Percentiles rank a stretch among this genome's conserved stretches.
These are phyloP conservation scores for Tiliacea citrago DNA, from an alignment of 2,888 invertebrate genomes.

Conservation along the genomic window DNA sequence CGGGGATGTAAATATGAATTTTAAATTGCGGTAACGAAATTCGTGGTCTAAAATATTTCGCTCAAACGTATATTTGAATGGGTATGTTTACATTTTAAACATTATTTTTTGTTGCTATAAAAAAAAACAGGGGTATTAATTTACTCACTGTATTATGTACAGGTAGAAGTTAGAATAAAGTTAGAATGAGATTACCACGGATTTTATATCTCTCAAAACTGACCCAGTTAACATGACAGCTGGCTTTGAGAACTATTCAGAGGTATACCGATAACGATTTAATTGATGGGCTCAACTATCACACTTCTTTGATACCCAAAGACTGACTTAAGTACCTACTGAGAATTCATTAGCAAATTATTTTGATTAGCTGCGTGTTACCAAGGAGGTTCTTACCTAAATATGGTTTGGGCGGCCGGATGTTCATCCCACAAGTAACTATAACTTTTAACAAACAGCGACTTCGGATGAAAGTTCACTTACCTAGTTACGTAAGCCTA, in stretches of 20 bases:
- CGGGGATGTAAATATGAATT: constrained; percentile 62
- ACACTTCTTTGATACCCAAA: constrained; percentile 19
- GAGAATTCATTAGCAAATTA: constrained; percentile 1
- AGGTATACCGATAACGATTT: not conserved
- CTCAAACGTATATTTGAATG: constrained; percentile 18
- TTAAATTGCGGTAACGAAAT: constrained; percentile 53
- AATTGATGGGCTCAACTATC: constrained; percentile 9
- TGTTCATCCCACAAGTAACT: not conserved
- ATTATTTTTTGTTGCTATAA: not conserved
- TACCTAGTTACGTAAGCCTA: not conserved
- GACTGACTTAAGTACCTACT: not conserved
- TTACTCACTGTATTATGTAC: not conserved
- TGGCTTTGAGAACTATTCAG: constrained; percentile 13
- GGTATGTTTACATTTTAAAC: constrained; percentile 19
- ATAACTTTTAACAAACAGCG: not conserved
- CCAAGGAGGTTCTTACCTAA: not conserved
- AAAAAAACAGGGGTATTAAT: not conserved
- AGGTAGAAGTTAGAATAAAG: too few species aligned
- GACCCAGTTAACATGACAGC: constrained; percentile 8
- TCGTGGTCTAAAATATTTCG: constrained; percentile 30
- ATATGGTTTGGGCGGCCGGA: not conserved
- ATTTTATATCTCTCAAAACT: constrained; percentile 7
- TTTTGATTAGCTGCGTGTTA: not conserved
- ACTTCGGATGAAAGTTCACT: not conserved
- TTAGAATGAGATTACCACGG: not conserved